phyloP scores from a whole-genome alignment of 2,888 invertebrate species.

The Baronia brevicornis region DNA sequence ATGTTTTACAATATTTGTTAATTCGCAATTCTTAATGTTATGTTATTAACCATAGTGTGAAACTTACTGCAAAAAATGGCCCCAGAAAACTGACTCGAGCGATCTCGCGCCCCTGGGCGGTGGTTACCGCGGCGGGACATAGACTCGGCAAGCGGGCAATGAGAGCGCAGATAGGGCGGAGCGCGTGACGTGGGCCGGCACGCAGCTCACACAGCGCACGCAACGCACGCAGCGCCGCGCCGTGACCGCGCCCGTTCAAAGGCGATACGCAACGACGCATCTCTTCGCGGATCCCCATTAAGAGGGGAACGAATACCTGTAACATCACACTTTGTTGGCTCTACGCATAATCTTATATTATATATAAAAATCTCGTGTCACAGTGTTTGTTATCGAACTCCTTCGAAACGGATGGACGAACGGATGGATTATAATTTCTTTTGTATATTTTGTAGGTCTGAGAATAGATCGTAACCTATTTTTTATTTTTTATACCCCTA shows the following conservation, averaged over 20 bases:
- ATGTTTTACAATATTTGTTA: no score
- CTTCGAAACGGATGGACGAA: no score
- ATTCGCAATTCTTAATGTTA: no score
- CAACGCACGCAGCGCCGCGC: slow-evolving; percentile 82
- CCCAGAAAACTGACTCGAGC: slow-evolving; percentile 90
- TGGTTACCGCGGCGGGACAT: slow-evolving; percentile 84
- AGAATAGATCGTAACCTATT: no score
- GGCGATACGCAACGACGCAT: slow-evolving; percentile 83
- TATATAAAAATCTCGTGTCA: no score
- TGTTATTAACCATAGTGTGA: neutral
- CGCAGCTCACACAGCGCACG: slow-evolving; percentile 88
- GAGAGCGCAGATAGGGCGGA: slow-evolving; percentile 81
- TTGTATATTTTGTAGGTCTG: no score
- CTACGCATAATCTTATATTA: no score
- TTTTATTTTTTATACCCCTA: no score
- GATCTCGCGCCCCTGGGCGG: slow-evolving; percentile 89
- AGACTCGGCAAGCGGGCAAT: slow-evolving; percentile 65
- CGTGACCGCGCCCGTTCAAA: slow-evolving; percentile 79
- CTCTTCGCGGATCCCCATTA: slow-evolving; percentile 64
- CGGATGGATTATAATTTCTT: no score
- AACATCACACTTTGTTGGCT: slow-evolving; percentile 20
- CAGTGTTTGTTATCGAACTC: no score
- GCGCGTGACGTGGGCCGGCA: slow-evolving; percentile 76
- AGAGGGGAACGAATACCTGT: slow-evolving; percentile 60
- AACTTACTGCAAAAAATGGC: slow-evolving; percentile 87